Evolutionary conservation across 1,140 invertebrate species (phyloP).

Genomic region (Pogonognathellus flavescens): DNA sequence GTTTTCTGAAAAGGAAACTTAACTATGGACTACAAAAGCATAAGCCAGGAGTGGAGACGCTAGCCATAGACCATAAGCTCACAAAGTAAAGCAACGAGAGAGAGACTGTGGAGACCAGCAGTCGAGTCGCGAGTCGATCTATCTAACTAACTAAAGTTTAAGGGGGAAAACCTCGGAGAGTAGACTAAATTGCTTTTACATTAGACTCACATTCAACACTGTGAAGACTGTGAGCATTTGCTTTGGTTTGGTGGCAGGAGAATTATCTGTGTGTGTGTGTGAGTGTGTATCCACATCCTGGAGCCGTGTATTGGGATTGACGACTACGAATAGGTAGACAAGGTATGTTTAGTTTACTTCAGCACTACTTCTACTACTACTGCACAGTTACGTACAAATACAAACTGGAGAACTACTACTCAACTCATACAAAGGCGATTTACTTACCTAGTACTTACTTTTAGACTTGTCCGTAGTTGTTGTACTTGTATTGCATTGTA

Average conservation of each 20-base stretch:
- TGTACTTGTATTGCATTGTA: too few relatives aligned
- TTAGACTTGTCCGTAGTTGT: neutral
- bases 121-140: slow-evolving; percentile 5
- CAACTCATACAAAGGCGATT: slow-evolving; percentile 35
- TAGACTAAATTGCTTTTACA: slow-evolving; percentile 47
- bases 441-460: neutral
- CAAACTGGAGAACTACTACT: too few relatives aligned
- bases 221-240: neutral
- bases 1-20: slow-evolving; percentile 46
- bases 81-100: neutral
- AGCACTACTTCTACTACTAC: neutral
- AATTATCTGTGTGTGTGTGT: slow-evolving; percentile 26
- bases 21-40: slow-evolving; percentile 48
- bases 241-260: neutral
- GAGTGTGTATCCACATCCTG: too few relatives aligned
- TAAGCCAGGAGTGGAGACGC: slow-evolving; percentile 1
- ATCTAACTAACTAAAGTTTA: slow-evolving; percentile 49
- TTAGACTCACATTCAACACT: slow-evolving; percentile 50
- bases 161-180: slow-evolving; percentile 38
- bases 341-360: neutral
- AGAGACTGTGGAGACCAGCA: neutral
- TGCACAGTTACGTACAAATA: neutral
- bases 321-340: neutral
- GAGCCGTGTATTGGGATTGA: too few relatives aligned
- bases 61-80: slow-evolving; percentile 38